Evolutionary conservation across 1,140 invertebrate genomes (phyloP), one percentile per base, ranked within the genome.

Genomic region (Heliconius congener): DNA sequence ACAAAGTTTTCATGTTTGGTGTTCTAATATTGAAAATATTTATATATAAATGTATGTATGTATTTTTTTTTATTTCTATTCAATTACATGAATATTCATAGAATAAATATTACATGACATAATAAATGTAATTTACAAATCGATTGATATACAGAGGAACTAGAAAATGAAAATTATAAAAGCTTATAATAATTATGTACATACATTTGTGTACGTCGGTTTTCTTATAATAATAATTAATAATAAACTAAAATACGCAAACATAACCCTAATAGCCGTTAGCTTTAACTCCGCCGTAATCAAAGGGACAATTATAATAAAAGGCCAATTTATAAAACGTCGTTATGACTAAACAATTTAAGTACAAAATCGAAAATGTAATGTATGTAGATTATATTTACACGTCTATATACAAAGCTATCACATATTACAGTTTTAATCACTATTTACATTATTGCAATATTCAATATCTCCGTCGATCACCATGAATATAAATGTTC

Each of bases 1-100:
- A 93, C 92, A 93, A 93, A 92, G 92, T 94, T 94, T 91, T 91
- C 90, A 90, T 88, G 87, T 91, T 94, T 94, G 93, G 93, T 94
- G 92, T 93, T 93, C 81, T 88, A 90, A 88, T 90, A 93, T 86
- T 86, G 87, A 91, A 93, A 89, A 91, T 92, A 92, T 72, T n/a
- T 30, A 72, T 89, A 89, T 87, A 16, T 55, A 8, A 23, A 57
- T 57, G 55, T 57, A 57, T 57, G 55, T 88, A 86, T 90, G 84
- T 46, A 46, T 46, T 46, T 46, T 46, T 34, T 46, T 16, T 46
- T 46, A 83, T 80, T 84, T 89, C 83, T 91, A 88, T 92, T 87
- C 84, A 90, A 90, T 90, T 91, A 91, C 79, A 87, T 88, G 86
- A 87, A 84, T 87, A 88, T 85, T 85, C 86, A 81, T 78, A 87